Conservation (phyloP, 2,113 vertebrate species). For the Calonectris borealis region DNA sequence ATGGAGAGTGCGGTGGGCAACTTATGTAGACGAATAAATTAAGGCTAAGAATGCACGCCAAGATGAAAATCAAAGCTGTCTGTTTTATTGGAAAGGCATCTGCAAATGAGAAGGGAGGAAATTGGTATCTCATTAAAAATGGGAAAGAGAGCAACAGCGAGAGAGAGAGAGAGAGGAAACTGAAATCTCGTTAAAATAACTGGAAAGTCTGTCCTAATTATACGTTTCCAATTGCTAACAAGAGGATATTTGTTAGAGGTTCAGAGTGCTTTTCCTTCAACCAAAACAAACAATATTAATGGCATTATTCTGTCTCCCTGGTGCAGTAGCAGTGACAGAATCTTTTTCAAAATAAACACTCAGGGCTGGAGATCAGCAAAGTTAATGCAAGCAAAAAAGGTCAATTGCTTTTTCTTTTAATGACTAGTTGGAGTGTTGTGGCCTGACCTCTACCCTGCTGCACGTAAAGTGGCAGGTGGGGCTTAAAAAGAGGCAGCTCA, state of each 20-base stretch:
- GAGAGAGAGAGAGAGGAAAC: constrained; percentile 47
- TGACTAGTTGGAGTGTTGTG: constrained; percentile 58
- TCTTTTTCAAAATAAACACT: constrained; percentile 70
- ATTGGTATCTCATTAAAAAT: constrained; percentile 80
- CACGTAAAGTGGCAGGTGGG: constrained; percentile 10
- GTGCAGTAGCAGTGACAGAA: constrained; percentile 46
- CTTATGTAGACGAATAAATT: constrained; percentile 58
- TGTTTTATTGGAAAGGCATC: constrained; percentile 73
- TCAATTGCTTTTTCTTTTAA: constrained; percentile 62
- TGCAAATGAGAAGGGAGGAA: constrained; percentile 69
- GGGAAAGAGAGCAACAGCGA: constrained; percentile 39
- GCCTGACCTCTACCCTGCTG: constrained; percentile 56
- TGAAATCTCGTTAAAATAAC: constrained; percentile 70
- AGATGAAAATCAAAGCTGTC: constrained; percentile 75
- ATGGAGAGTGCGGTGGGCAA: constrained; percentile 40
- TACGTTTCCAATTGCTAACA: constrained; percentile 70
- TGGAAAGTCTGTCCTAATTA: constrained; percentile 66
- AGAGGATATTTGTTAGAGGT: constrained; percentile 68
- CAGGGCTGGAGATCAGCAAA: constrained; percentile 44
- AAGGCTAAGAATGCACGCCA: constrained; percentile 58
- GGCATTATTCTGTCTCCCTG: constrained; percentile 60
- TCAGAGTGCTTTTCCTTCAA: constrained; percentile 63
- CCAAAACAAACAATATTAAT: constrained; percentile 68
- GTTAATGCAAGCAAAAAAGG: constrained; percentile 50
- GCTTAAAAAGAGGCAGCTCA: not conserved